Conservation (phyloP, 2,113 vertebrate genomes). For the Gobiocypris rarus region DNA sequence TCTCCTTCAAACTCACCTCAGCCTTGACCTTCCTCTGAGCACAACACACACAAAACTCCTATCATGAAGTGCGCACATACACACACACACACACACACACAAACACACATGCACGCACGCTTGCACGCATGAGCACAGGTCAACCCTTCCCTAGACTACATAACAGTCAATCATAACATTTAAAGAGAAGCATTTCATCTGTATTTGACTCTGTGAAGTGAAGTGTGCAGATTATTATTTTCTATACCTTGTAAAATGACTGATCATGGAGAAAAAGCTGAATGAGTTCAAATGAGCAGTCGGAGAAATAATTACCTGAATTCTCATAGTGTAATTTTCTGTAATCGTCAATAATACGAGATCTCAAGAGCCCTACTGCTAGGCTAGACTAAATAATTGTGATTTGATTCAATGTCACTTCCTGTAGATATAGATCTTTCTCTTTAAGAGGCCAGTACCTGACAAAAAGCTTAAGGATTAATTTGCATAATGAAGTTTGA, state of each 20-base stretch:
- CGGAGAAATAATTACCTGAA: constrained; percentile 52
- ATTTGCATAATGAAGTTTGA: constrained; percentile 66
- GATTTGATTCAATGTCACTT: constrained; percentile 70
- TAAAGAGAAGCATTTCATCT: constrained; percentile 16
- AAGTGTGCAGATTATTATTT: constrained; percentile 49
- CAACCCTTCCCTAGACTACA: constrained; percentile 10
- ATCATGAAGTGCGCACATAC: too few relatives aligned
- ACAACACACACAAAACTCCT: constrained; percentile 35
- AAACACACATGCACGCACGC: constrained; percentile 22
- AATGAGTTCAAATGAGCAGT: constrained; percentile 50
- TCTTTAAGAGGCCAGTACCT: constrained; percentile 74
- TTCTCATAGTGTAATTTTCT: constrained; percentile 50
- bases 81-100: too few relatives aligned
- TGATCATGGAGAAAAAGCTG: constrained; percentile 16
- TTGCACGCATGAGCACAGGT: constrained; percentile 30
- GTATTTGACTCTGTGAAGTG: constrained; percentile 18
- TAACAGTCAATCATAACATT: constrained; percentile 3
- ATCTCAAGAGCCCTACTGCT: constrained; percentile 73
- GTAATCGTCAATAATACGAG: constrained; percentile 68
- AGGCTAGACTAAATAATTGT: constrained; percentile 72
- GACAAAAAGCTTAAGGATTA: constrained; percentile 80
- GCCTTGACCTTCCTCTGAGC: constrained; percentile 66
- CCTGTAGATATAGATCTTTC: constrained; percentile 68
- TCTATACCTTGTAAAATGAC: constrained; percentile 28
- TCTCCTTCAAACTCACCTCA: constrained; percentile 64